Evolutionary conservation across 2,888 invertebrate genomes (phyloP).

Genomic region (Latrodectus elegans): DNA sequence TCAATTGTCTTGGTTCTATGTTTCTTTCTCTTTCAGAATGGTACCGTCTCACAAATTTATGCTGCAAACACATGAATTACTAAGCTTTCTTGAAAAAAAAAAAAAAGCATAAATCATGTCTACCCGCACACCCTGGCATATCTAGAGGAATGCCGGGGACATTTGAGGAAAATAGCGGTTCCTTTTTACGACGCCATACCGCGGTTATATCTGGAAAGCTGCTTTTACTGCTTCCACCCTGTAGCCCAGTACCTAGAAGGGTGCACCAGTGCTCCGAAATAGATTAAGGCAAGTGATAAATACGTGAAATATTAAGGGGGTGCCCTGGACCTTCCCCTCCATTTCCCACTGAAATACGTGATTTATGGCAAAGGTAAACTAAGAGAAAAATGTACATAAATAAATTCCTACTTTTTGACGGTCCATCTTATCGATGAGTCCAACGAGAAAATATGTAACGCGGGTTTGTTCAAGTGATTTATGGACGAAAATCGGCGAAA

Average conservation of each 20-base stretch:
- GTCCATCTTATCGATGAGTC: conserved; percentile 23
- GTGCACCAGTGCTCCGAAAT: background rate
- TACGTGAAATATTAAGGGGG: conserved; percentile 40
- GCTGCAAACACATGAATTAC: too few relatives aligned
- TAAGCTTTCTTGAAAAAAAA: background rate
- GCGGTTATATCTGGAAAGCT: background rate
- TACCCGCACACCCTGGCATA: background rate
- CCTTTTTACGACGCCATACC: conserved; percentile 23
- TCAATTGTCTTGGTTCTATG: too few relatives aligned
- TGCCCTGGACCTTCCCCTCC: background rate
- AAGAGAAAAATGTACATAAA: conserved; percentile 25
- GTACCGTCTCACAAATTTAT: too few relatives aligned
- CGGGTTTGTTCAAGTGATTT: conserved; percentile 40
- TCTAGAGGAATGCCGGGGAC: background rate
- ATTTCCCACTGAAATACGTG: background rate
- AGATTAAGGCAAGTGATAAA: conserved; percentile 44
- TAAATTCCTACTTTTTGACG: conserved; percentile 20
- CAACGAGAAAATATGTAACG: conserved; percentile 17
- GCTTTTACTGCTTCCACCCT: too few relatives aligned
- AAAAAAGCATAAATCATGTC: background rate
- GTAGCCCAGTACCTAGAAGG: conserved; percentile 1
- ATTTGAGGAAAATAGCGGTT: background rate
- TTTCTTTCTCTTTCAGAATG: too few relatives aligned
- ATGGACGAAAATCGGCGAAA: conserved; percentile 1
- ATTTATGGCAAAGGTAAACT: conserved; percentile 46